phyloP scores from a whole-genome alignment of 2,797 vertebrate species.

The Clamator glandarius region DNA sequence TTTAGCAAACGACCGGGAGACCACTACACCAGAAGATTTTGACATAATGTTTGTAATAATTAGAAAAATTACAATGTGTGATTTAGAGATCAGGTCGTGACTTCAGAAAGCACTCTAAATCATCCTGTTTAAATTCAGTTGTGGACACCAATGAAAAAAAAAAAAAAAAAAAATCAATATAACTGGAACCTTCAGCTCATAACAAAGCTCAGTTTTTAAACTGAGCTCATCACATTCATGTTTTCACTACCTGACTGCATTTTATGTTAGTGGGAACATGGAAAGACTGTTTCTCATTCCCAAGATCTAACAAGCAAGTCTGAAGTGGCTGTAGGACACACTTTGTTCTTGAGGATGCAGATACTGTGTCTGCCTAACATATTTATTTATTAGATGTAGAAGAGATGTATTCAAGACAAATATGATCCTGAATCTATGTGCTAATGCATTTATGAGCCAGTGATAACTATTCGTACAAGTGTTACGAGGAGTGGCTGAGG shows the following conservation, averaged over 20 bases:
- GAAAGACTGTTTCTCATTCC: background rate
- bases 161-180: background rate
- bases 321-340: background rate
- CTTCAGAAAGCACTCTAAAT: background rate
- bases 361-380: background rate
- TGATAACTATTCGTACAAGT: background rate
- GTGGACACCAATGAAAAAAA: too few species aligned
- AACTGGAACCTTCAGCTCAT: background rate
- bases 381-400: constrained; percentile 57
- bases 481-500: too few species aligned
- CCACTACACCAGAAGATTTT: background rate
- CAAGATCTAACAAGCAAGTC: background rate
- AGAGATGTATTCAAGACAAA: constrained; percentile 49
- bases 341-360: constrained; percentile 18
- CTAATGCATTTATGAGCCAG: background rate
- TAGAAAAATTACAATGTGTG: rapidly evolving
- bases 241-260: background rate
- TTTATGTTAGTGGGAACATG: background rate
- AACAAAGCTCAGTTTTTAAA: background rate
- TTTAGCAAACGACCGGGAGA: background rate
- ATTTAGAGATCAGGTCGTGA: background rate
- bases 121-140: background rate
- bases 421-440: background rate
- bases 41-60: background rate
- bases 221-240: background rate